Conservation (phyloP, 2,888 invertebrate species). For the Drosophila dives region DNA sequence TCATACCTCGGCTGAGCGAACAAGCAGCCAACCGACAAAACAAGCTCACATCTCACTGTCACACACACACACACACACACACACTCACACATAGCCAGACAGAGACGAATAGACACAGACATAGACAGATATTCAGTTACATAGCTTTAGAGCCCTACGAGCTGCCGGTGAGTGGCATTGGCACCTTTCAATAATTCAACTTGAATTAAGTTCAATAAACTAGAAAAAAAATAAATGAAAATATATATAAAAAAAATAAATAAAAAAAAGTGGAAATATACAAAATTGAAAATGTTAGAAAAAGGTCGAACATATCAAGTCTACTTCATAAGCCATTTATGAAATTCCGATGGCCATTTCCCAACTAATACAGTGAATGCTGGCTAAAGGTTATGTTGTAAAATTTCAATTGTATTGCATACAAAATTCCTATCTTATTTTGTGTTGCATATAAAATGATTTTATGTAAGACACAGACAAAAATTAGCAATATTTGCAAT, state of each 20-base stretch:
- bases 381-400: not conserved
- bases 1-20: constrained; percentile 31
- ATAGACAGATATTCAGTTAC: constrained; percentile 36
- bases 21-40: constrained; percentile 70
- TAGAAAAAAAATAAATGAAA: constrained; percentile 23
- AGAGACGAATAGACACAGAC: constrained; percentile 18
- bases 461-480: not conserved
- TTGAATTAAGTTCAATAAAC: constrained; percentile 66
- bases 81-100: not conserved
- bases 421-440: not conserved
- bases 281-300: constrained; percentile 34
- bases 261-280: constrained; percentile 25
- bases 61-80: constrained; percentile 43
- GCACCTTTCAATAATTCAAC: constrained; percentile 76
- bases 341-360: constrained; percentile 16
- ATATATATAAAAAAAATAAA: constrained; percentile 20
- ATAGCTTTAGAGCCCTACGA: constrained; percentile 50
- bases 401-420: not conserved
- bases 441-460: not conserved
- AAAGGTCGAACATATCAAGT: constrained; percentile 32
- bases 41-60: constrained; percentile 75
- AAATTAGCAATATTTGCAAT: not conserved
- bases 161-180: constrained; percentile 48
- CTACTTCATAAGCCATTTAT: constrained; percentile 23
- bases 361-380: not conserved